Percentiles rank a stretch among this genome's conserved stretches.
phyloP scores from a whole-genome alignment of 2,113 vertebrate species.

The Pachycephala philippinensis region DNA sequence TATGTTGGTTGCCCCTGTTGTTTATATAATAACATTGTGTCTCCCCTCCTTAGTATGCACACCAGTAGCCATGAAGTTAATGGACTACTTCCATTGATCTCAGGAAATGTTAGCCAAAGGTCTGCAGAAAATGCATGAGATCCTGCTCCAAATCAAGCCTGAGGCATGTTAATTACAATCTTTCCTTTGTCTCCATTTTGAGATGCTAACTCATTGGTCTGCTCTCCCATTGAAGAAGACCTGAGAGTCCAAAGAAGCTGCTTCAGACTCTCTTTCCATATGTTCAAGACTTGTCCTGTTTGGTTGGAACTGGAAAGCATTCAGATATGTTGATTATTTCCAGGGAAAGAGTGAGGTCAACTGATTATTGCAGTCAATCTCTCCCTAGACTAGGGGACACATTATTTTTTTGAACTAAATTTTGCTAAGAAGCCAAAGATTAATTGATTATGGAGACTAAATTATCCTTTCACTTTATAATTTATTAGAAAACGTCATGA shows the following conservation, averaged over 20 bases:
- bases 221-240: background rate
- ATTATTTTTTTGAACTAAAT: background rate
- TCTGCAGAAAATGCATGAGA: background rate
- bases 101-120: background rate
- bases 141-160: background rate
- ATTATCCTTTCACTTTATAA: conserved; percentile 11
- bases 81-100: background rate
- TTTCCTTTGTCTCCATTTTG: background rate
- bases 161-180: background rate
- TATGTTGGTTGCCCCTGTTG: background rate
- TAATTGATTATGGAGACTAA: background rate
- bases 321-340: background rate
- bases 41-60: background rate
- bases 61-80: background rate
- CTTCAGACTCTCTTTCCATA: background rate
- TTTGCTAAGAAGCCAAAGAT: background rate
- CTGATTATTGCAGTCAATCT: background rate
- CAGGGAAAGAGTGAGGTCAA: background rate
- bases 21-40: background rate
- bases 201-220: background rate
- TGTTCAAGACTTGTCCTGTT: background rate
- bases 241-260: background rate
- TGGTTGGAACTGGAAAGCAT: background rate
- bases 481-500: background rate
- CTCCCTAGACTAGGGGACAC: background rate